Conservation (phyloP, 2,888 invertebrate species). For the Biston betularia region DNA sequence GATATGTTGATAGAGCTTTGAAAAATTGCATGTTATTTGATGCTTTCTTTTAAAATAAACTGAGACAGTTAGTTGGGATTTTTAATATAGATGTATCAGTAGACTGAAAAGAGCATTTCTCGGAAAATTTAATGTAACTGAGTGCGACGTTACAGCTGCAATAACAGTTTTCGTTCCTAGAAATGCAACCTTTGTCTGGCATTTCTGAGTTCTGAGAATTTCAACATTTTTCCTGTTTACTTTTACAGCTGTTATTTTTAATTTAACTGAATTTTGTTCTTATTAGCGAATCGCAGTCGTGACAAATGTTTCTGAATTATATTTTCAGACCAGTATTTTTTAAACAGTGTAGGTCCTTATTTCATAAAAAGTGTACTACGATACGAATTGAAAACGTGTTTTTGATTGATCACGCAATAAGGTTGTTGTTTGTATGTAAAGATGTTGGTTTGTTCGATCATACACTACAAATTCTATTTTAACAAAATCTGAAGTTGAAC, state of each 20-base stretch:
- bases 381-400: no score
- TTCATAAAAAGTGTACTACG: no score
- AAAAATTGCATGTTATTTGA: no score
- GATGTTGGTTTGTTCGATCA: no score
- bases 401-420: no score
- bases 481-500: no score
- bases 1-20: no score
- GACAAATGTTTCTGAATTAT: no score
- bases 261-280: not conserved
- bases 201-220: not conserved
- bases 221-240: not conserved
- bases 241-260: not conserved
- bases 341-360: not conserved
- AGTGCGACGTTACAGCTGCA: not conserved
- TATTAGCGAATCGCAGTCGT: not conserved
- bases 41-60: no score
- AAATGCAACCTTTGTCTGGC: not conserved
- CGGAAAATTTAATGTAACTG: not conserved
- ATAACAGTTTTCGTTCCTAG: not conserved
- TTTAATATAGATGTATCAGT: not conserved
- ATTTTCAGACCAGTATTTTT: not conserved
- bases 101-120: constrained; percentile 6
- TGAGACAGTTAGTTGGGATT: no score
- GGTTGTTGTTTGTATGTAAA: no score
- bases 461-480: no score